Evolutionary conservation across 2,888 invertebrate species (phyloP), one percentile per base, ranked within the genome.

Genomic region (Folsomia candida): DNA sequence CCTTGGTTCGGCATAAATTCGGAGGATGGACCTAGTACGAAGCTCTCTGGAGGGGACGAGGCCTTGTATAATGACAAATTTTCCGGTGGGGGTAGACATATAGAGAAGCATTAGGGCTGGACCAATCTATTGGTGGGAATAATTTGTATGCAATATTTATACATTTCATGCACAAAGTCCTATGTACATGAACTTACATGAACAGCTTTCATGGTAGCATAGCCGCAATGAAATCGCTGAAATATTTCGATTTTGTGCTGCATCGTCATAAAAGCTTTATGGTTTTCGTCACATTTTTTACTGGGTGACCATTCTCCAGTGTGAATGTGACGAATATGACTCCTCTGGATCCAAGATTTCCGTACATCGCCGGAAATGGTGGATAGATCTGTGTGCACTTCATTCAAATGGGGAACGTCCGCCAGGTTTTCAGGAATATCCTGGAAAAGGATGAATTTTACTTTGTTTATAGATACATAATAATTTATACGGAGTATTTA

Each of bases 391-490:
- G 88, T 87, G 79, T 95, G 95, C 0, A 95, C 87, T 0, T 90
- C 89, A 67, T 87, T 87, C 25, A 95, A 85, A 81, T 95, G 95
- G 0, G 91, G 89, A 1, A 91, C 86, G 81, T 95, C 94, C 0
- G 93, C 91, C 0, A 93, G 94, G 80, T 95, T 95, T 82, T 94
- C 94, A 0, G 94, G 93, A 51, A 94, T 91, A 80, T 95, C 94
- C 91, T 92, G 1, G 6, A 28, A 6, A 26, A 18, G 22, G 20
- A 61, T 9, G 20, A 61, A 78, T n/a, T n/a, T n/a, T n/a, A n/a
- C n/a, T n/a, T n/a, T n/a, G n/a, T n/a, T n/a, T n/a, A n/a, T n/a
- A n/a, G n/a, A n/a, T n/a, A n/a, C n/a, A n/a, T n/a, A n/a, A n/a
- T n/a, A n/a, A n/a, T n/a, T n/a, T n/a, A n/a, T n/a, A n/a, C n/a